Base-by-base conservation (phyloP, 92 coral and sea anemone genomes). In the Parazoanthus swiftii region DNA sequence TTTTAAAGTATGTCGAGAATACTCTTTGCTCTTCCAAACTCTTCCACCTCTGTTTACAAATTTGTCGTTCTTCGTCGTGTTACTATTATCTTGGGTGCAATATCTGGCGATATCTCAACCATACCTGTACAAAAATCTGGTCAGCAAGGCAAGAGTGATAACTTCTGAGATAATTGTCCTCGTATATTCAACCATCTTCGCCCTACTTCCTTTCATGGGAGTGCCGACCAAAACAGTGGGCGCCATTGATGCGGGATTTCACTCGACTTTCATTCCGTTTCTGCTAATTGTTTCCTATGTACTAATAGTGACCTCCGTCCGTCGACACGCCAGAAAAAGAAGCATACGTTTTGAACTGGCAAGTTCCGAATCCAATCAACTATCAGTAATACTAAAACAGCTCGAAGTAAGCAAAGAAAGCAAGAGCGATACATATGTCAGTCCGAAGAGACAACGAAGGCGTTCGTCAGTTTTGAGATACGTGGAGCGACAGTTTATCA, bases 71-170 rank as follows among this genome's bases (percentile, higher is more conserved):
- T 77, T 89, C 79, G 76, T 89, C 50, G 76, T 89, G 36, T 23
- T 89, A 23, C 75, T 89, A 21, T 71, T 85, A 16, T 85, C 91
- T 5, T 85, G 89, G 89, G 66, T 76, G 65, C 91, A 89, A 38
- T 89, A 84, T 79, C 25, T 89, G 26, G 91, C 91, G 23, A 79
- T 89, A 39, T 68, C 89, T 8, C 81, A 85, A 54, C 91, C 83
- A 54, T 58, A 76, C 44, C 56, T 36, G n/a, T 89, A 89, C 89
- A 89, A 85, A 56, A 56, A 74, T 4, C 54, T 23, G 20, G 46
- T 85, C 33, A 85, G 85, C 33, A 89, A 85, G 58, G 3, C 23
- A 33, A 80, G 80, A 29, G 86, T 89, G 74, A 78, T 81, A 85
- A 39, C 38, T 54, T 76, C 78, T 43, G 86, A 78, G 29, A 23